Evolutionary conservation across 1,140 invertebrate species (phyloP).

Genomic region (Pomacea maculata): DNA sequence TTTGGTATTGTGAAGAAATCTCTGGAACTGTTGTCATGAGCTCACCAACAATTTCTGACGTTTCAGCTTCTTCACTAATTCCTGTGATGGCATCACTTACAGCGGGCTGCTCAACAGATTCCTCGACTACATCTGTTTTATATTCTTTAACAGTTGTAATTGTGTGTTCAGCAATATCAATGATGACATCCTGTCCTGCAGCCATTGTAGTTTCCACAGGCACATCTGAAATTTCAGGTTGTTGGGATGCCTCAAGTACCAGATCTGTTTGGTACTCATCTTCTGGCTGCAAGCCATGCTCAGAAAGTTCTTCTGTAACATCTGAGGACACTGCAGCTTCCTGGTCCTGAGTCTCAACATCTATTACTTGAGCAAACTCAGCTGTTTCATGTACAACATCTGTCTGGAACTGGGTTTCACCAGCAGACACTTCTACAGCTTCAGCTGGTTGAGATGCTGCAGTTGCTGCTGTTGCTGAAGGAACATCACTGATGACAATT

Average conservation of each 20-base stretch:
- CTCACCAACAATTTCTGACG: conserved; percentile 23
- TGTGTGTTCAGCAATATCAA: conserved; percentile 1
- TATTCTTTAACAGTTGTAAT: not conserved
- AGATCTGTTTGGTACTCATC: conserved; percentile 5
- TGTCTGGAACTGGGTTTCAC: conserved; percentile 28
- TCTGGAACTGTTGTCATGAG: conserved; percentile 13
- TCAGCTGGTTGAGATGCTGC: conserved; percentile 24
- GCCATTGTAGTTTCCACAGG: conserved; percentile 12
- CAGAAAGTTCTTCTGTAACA: conserved; percentile 2
- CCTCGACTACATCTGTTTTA: conserved; percentile 22
- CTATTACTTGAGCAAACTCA: conserved; percentile 14
- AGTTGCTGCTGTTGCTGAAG: conserved; percentile 6
- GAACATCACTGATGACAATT: conserved; percentile 26
- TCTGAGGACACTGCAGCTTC: conserved; percentile 13
- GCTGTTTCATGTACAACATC: conserved; percentile 29
- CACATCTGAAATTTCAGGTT: conserved; percentile 26
- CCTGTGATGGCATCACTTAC: conserved; percentile 17
- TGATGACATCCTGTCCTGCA: conserved; percentile 13
- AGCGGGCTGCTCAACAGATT: conserved; percentile 15
- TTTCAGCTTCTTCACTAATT: conserved; percentile 1
- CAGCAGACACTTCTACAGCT: conserved; percentile 12
- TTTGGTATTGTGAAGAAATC: conserved; percentile 20
- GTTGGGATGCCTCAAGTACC: conserved; percentile 7
- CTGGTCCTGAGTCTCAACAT: conserved; percentile 15
- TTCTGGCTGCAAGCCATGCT: conserved; percentile 21